Evolutionary conservation across 1,140 invertebrate species (phyloP), one percentile per base, ranked within the genome.

Genomic region (Venturia canescens): DNA sequence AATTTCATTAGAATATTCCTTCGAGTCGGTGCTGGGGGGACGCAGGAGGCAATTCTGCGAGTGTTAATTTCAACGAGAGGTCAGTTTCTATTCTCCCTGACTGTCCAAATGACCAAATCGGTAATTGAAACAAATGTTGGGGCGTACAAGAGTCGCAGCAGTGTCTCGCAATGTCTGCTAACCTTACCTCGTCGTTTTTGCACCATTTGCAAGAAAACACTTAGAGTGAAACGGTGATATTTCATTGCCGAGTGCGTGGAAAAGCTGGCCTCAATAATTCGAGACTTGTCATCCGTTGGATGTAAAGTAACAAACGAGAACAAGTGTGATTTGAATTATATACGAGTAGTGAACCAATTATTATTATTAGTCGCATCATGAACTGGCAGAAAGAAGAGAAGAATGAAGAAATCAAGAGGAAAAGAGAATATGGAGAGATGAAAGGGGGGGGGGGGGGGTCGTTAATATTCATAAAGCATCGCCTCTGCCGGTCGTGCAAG

Each of bases 211-310:
- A 79, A 31, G 34, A 34, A 79, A 50, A 29, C 70, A 53, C 53
- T 60, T 15, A 23, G 38, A 26, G 9, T n/a, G 31, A 34, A 44
- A 44, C 23, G 26, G 57, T 26, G 23, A 77, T 77, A 60, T 66
- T 77, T 66, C 75, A 77, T 69, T 66, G 57, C 72, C 26, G 53
- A 31, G 72, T 53, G 72, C 81, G 81, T 85, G 83, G 83, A 86
- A 83, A 84, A 86, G 82, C 83, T 84, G 78, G 82, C 80, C 70
- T 85, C 81, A 84, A 84, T 85, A 83, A 84, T 82, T 82, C 83
- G 80, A 85, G 70, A 50, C 48, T 26, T 27, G 38, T 26, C 29
- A 44, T 48, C 15, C 13, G 71, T 74, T 29, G 21, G 16, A 7
- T 74, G 27, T 76, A 48, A 63, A 63, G 60, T 31, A 67, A 50